phyloP scores from a whole-genome alignment of 2,113 vertebrate genomes.

The Megaptera novaeangliae region DNA sequence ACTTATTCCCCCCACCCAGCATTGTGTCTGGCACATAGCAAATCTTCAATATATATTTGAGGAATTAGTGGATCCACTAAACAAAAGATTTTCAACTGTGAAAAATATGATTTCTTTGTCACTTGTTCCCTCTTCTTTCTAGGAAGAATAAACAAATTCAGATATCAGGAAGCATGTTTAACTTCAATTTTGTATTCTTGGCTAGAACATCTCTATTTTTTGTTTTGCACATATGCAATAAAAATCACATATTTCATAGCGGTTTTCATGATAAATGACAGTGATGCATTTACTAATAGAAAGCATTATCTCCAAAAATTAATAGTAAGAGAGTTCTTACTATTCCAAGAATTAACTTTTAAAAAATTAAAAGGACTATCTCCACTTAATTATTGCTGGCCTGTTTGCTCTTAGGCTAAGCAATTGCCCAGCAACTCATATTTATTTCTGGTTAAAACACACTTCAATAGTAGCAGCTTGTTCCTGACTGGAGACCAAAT shows the following conservation, averaged over 20 bases:
- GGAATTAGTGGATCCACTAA: neutral
- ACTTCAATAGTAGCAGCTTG: neutral
- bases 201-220: neutral
- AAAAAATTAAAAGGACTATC: neutral
- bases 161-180: neutral
- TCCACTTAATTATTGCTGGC: neutral
- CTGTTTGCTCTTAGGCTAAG: constrained; percentile 7
- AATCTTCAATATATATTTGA: neutral
- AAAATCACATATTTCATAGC: neutral
- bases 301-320: neutral
- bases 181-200: neutral
- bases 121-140: neutral
- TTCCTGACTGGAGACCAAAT: neutral
- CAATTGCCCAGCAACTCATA: constrained; percentile 1
- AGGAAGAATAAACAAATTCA: constrained; percentile 21
- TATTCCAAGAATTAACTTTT: constrained; percentile 11
- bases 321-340: neutral
- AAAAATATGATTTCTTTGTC: neutral
- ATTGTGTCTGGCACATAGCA: neutral
- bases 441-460: constrained; percentile 28
- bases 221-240: neutral
- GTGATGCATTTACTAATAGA: neutral
- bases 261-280: neutral
- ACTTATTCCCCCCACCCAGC: neutral
- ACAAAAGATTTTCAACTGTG: neutral